Conservation (phyloP, 2,888 invertebrate genomes). For the Cerceris rybyensis region DNA sequence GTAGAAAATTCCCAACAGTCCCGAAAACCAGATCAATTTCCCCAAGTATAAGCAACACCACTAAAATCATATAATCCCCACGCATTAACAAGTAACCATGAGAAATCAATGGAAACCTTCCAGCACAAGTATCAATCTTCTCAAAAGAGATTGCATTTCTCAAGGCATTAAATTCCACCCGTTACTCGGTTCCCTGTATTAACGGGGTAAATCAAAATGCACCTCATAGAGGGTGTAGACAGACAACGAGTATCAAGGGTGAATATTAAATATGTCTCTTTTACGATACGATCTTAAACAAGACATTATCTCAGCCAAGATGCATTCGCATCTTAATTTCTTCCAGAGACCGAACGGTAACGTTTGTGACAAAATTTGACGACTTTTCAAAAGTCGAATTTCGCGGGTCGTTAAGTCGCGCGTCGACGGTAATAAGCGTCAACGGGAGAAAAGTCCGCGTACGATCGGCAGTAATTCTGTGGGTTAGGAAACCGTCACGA, state of each 20-base stretch:
- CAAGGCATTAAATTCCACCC: too few relatives aligned
- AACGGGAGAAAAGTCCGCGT: not conserved
- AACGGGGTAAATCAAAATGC: too few relatives aligned
- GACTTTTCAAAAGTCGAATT: not conserved
- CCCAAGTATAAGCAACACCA: too few relatives aligned
- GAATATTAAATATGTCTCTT: not conserved
- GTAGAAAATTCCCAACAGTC: too few relatives aligned
- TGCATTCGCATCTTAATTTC: not conserved
- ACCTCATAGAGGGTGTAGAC: too few relatives aligned
- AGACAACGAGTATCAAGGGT: not conserved
- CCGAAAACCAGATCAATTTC: too few relatives aligned
- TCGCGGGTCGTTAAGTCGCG: constrained; percentile 1
- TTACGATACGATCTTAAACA: not conserved
- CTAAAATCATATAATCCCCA: too few relatives aligned
- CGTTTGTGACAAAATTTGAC: not conserved
- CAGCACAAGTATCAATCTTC: not conserved
- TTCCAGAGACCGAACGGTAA: not conserved
- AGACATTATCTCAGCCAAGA: not conserved
- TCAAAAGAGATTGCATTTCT: not conserved
- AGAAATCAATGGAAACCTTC: not conserved
- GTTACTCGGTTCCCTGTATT: too few relatives aligned
- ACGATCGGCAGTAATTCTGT: constrained; percentile 26
- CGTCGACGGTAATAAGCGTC: not conserved
- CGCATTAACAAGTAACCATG: too few relatives aligned
- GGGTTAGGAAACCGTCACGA: constrained; percentile 49